Conservation (phyloP, 2,888 invertebrate species). For the Athetis lepigone region DNA sequence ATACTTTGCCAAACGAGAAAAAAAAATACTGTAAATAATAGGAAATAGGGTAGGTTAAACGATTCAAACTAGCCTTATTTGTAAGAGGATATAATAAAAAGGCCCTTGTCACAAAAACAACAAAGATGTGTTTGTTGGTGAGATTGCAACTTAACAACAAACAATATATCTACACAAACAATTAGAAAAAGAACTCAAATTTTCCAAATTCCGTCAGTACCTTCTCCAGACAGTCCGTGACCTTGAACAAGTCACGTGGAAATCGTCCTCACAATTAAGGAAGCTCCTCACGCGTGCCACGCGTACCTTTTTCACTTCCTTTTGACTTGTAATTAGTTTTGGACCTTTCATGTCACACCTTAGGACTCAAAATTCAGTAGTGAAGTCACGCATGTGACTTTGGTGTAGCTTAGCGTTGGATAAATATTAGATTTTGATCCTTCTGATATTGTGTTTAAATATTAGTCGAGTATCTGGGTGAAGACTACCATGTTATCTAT, state of each 20-base stretch:
- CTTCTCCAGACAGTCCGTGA: conserved; percentile 6
- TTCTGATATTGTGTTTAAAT: not conserved
- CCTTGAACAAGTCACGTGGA: conserved; percentile 26
- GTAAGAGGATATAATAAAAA: too few relatives aligned
- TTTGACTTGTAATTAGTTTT: conserved; percentile 46
- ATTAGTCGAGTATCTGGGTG: too few relatives aligned
- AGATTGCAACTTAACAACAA: too few relatives aligned
- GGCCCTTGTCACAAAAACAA: too few relatives aligned
- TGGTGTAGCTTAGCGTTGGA: not conserved
- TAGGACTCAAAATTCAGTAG: not conserved
- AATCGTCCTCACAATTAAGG: conserved; percentile 26
- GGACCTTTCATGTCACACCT: conserved; percentile 24
- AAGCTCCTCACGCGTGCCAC: conserved; percentile 23
- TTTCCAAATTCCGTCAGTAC: not conserved
- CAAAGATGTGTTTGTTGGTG: too few relatives aligned
- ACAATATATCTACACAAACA: too few relatives aligned
- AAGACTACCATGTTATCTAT: too few relatives aligned
- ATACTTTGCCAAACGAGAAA: too few relatives aligned
- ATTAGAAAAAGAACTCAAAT: not conserved
- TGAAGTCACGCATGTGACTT: conserved; percentile 15
- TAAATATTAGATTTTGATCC: not conserved
- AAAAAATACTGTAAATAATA: too few relatives aligned
- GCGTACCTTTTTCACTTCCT: conserved; percentile 38
- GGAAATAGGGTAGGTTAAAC: too few relatives aligned
- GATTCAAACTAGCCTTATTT: too few relatives aligned